These are phyloP conservation scores for Paracanthobrama guichenoti DNA, from an alignment of 2,113 vertebrate species.

Conservation along the genomic window DNA sequence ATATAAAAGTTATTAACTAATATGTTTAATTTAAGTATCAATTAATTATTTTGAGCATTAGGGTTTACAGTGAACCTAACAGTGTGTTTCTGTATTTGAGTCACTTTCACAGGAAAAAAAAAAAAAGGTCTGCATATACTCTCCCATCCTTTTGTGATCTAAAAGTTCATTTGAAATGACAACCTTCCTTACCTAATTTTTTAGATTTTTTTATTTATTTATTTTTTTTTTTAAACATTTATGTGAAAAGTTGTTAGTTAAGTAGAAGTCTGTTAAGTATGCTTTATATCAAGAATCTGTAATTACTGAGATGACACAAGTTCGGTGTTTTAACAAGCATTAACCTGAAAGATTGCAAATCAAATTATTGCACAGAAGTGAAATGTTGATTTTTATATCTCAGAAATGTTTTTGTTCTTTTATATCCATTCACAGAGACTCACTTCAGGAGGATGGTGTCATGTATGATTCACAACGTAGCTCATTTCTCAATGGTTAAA, in stretches of 20 bases:
- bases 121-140: neutral
- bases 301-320: neutral
- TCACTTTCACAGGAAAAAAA: neutral
- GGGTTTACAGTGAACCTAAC: neutral
- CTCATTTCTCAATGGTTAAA: neutral
- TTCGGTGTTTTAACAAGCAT: neutral
- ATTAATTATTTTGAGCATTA: no score
- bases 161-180: neutral
- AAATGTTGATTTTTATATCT: no score
- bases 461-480: neutral
- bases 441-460: neutral
- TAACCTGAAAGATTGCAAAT: neutral
- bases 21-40: no score
- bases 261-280: no score
- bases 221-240: neutral
- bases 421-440: neutral
- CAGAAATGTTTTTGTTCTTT: neutral
- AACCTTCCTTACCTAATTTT: neutral
- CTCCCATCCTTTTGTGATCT: neutral
- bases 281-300: neutral
- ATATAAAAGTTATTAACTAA: no score
- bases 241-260: neutral
- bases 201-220: no score
- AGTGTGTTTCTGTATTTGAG: neutral
- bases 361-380: neutral